Base-by-base conservation (phyloP, 2,888 invertebrate genomes). In the Andrena haemorrhoa region DNA sequence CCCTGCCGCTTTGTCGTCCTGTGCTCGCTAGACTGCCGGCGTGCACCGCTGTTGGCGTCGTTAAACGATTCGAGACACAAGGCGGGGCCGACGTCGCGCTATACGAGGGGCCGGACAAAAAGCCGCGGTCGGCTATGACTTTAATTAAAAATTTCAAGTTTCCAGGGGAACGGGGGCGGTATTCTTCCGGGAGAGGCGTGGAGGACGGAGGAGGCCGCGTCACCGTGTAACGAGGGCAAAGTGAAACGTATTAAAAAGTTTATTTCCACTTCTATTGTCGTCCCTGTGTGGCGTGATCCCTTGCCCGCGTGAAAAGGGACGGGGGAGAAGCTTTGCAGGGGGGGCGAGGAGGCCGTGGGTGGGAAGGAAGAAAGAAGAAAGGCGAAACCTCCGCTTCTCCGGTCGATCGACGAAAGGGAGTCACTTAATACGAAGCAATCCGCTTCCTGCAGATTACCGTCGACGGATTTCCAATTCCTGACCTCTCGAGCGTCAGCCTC, bases 141-240 rank as follows among this genome's bases (percentile, higher is more conserved):
- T 83, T 82, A 83, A 82, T 83, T 82, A 83, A 83, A 83, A 83
- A 83, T 83, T 83, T 83, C 82, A 77, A 83, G 77, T 82, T 66
- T 63, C 31, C 35, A 16, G 4, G 41, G 41, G 16, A 41, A 41
- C 41, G 16, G 16, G 12, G 41, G 12, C 4, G 68, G 64, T 51
- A 64, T 69, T 64, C 63, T 58, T 51, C 53, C 49, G 12, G 4
- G 41, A 47, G 29, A 12, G 35, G 31, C n/a, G 31, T 8, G 10
- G 23, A 26, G 51, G 20, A 31, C 47, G 20, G 31, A 26, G 68
- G 31, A 16, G 68, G 16, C 51, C 60, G 64, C 60, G 74, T 31
- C 71, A 23, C 31, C 33, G 49, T 64, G 60, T 60, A 81, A 76
- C 65, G 56, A 23, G 65, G 72, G 41, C 68, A 65, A 72, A 68